Evolutionary conservation across 2,113 vertebrate genomes (phyloP).

Genomic region (Benthochromis sp.): DNA sequence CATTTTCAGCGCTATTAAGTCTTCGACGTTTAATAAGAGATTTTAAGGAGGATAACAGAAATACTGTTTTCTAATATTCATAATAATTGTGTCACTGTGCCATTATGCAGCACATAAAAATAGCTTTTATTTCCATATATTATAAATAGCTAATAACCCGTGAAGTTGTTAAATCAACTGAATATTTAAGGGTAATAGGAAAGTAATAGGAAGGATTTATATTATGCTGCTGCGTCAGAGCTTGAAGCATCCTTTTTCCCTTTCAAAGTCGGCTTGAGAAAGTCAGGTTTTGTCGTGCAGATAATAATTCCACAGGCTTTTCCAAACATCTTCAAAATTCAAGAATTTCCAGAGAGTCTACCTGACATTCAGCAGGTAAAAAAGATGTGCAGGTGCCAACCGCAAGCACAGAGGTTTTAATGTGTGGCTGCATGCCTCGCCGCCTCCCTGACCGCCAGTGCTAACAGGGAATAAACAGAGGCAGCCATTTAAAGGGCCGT

Average conservation of each 20-base stretch:
- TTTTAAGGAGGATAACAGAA: not conserved
- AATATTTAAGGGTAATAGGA: not conserved
- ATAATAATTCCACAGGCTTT: not conserved
- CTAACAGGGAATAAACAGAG: constrained; percentile 44
- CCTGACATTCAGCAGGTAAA: not conserved
- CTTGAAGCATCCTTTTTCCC: not conserved
- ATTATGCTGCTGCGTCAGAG: not conserved
- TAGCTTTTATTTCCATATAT: not conserved
- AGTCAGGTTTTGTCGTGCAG: not conserved
- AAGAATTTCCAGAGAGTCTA: not conserved
- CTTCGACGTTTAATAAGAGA: not conserved
- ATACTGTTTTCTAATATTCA: not conserved
- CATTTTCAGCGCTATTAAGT: not conserved
- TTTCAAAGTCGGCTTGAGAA: not conserved
- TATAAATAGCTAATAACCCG: not conserved
- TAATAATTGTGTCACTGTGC: not conserved
- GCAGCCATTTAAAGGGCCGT: constrained; percentile 52
- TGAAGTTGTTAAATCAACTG: not conserved
- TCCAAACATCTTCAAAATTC: not conserved
- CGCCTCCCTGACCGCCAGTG: constrained; percentile 5
- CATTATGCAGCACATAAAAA: not conserved
- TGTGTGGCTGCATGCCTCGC: constrained; percentile 31
- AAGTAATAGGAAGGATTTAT: not conserved
- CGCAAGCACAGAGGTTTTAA: constrained; percentile 33
- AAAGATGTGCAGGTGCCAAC: constrained; percentile 37